Conservation (phyloP, 2,113 vertebrate species). For the Propithecus coquereli region DNA sequence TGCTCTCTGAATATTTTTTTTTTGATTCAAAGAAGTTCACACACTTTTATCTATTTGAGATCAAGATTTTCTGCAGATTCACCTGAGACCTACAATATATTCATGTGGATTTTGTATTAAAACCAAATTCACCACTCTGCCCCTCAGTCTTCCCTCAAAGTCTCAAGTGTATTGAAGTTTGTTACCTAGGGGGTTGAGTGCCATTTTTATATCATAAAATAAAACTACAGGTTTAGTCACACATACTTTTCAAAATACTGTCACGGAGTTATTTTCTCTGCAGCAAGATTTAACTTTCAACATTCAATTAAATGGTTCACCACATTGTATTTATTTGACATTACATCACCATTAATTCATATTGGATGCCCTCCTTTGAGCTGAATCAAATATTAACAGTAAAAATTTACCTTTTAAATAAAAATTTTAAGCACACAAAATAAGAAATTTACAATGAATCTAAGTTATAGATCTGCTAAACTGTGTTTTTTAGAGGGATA, state of each 20-base stretch:
- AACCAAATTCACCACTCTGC: conserved; percentile 65
- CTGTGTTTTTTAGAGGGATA: not conserved
- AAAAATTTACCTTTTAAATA: not conserved
- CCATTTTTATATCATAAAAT: conserved; percentile 64
- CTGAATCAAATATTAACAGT: not conserved
- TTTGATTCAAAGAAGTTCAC: conserved; percentile 59
- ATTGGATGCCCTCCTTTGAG: not conserved
- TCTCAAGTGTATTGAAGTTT: conserved; percentile 65
- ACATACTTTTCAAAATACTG: conserved; percentile 46
- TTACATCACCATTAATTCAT: not conserved
- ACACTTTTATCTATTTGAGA: conserved; percentile 60
- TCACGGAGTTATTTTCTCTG: conserved; percentile 26
- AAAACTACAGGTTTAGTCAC: conserved; percentile 20
- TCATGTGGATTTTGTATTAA: conserved; percentile 71
- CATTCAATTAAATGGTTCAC: not conserved
- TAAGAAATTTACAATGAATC: not conserved
- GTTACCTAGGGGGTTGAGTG: conserved; percentile 55
- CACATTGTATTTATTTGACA: not conserved
- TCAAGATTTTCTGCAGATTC: conserved; percentile 62
- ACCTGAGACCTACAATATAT: conserved; percentile 56
- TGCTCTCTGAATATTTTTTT: conserved; percentile 29
- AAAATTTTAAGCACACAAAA: not conserved
- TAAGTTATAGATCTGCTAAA: not conserved
- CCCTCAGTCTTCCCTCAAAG: conserved; percentile 50
- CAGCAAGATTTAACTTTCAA: conserved; percentile 16